Evolutionary conservation across 2,797 vertebrate genomes (phyloP), one percentile per base, ranked within the genome.

Genomic region (Hafferia zeledoni): DNA sequence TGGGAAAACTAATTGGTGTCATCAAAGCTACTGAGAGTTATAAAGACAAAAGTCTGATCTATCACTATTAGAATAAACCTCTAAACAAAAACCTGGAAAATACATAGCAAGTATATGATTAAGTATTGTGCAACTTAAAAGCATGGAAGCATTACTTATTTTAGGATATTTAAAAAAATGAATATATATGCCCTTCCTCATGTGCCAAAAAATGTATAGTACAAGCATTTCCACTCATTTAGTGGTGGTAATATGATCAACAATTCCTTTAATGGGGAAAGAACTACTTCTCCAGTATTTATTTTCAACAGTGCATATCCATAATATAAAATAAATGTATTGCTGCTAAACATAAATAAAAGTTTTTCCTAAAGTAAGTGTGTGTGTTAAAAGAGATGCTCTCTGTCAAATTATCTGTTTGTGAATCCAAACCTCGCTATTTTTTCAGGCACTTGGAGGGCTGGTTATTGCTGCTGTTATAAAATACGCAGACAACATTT

Each of bases 401-500:
- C 2, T 74, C n/a, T 46, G 43, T 86, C 60, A 68, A 76, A 64
- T 67, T 41, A 76, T 0, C 31, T n/a, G 30, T 37, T 81, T 79
- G 35, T 57, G 61, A 89, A 74, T 81, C 31, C 59, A 72, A 83
- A 63, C 57, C 12, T 87, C 3, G 2, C 13, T 94, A 0, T 94
- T 97, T 97, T 97, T 97, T 91, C 97, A 99, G 99, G 99, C 99
- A 75, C 98, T 99, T 87, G 99, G 99, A 59, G 99, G 99, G 71
- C 98, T 99, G 94, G 99, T 99, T 92, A 99, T 99, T 96, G 99
- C 99, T 77, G 99, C 99, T 90, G 99, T 99, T 97, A 99, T 99
- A 98, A 99, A 99, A 97, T 99, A 99, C 28, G 99, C 99, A 1
- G 99, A 99, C 98, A 99, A 99, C 96, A 99, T 99, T 97, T 98